Evolutionary conservation across 1,140 invertebrate genomes (phyloP), one percentile per base, ranked within the genome.

Genomic region (Oreohelix idahoensis): DNA sequence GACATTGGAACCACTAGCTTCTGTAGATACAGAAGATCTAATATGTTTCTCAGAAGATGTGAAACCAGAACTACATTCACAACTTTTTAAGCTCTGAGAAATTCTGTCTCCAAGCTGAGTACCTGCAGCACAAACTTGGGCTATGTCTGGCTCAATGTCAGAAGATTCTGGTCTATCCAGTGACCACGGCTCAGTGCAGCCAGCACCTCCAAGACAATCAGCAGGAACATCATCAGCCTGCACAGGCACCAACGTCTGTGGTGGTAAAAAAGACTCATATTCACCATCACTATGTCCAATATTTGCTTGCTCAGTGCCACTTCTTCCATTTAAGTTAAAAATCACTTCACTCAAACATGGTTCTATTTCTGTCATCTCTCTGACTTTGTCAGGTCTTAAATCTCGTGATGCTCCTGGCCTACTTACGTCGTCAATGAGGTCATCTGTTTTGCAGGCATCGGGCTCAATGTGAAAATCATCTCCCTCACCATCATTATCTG

Each of bases 401-500:
- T 58, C 23, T 23, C 8, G 51, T 11, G 20, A 20, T 58, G 10
- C 10, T 11, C 20, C 51, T 58, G 42, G 15, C 20, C 51, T 23
- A 58, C 51, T 58, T 58, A 20, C 42, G 42, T 45, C 5, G 42
- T 45, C 42, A 5, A 45, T 45, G 5, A 45, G 5, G 2, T 26
- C 26, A 15, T 58, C 26, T 58, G 15, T 26, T 58, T 2, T 58
- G 26, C 51, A 11, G 23, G 51, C 29, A 2, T 66, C 5, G 5
- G 63, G 29, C 4, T 66, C n/a, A 66, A 23, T 32, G 20, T 8
- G 17, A 32, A 66, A 32, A 36, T 74, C 51, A 74, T 11, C 45
- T 42, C 13, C 66, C 39, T 71, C 79, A 17, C 39, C 38, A 1
- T 81, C 79, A 36, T 70, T 53, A 75, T 82, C 71, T 15, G 42